Evolutionary conservation across 1,140 invertebrate genomes (phyloP).

Genomic region (Berghia stephanieae): DNA sequence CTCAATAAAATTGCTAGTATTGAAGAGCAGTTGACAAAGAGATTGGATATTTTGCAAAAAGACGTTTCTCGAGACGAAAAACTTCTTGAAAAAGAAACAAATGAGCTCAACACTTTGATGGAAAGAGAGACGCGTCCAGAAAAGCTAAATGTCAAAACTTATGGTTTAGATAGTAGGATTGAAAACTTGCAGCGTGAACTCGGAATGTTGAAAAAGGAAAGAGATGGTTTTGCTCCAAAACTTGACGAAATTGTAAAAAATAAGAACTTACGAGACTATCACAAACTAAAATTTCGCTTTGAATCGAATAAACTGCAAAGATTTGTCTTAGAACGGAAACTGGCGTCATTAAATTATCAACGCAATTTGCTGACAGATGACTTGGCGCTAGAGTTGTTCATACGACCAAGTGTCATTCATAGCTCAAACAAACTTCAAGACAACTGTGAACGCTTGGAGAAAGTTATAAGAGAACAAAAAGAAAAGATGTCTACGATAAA

Average conservation of each 20-base stretch:
- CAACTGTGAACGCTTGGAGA: conserved; percentile 53
- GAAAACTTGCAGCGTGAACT: conserved; percentile 35
- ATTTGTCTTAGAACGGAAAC: conserved; percentile 47
- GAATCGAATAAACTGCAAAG: conserved; percentile 54
- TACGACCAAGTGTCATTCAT: conserved; percentile 52
- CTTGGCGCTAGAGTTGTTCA: conserved; percentile 48
- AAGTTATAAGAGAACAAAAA: conserved; percentile 45
- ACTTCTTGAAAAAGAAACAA: conserved; percentile 44
- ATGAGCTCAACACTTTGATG: conserved; percentile 48
- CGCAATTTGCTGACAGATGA: conserved; percentile 46
- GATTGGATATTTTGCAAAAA: conserved; percentile 42
- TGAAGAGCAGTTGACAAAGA: conserved; percentile 45
- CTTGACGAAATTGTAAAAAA: conserved; percentile 39
- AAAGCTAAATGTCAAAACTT: conserved; percentile 43
- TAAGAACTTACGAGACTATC: conserved; percentile 40
- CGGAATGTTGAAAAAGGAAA: conserved; percentile 43
- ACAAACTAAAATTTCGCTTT: conserved; percentile 44
- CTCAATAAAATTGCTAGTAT: conserved; percentile 42
- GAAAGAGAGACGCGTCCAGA: conserved; percentile 49
- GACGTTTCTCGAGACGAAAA: conserved; percentile 46
- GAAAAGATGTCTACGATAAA: conserved; percentile 48
- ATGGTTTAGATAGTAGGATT: conserved; percentile 40
- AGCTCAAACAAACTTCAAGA: conserved; percentile 59
- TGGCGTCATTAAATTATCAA: conserved; percentile 48
- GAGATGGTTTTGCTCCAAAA: conserved; percentile 38